phyloP scores from a whole-genome alignment of 1,140 invertebrate genomes.

The Hetaerina americana region DNA sequence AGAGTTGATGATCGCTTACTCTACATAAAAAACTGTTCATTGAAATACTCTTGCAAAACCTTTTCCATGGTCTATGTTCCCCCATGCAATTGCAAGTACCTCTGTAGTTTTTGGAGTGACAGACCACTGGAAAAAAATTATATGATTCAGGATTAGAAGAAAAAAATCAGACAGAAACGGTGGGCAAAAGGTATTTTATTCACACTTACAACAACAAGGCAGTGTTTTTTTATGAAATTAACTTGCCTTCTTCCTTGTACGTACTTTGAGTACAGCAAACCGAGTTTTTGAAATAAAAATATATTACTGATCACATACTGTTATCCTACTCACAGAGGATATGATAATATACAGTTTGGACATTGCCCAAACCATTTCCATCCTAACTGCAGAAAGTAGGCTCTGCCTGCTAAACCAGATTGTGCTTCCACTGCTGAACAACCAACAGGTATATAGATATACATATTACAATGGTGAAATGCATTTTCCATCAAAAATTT shows the following conservation, averaged over 20 bases:
- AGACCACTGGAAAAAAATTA: no score
- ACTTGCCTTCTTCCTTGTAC: not conserved
- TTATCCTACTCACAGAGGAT: not conserved
- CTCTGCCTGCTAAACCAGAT: not conserved
- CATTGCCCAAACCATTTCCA: not conserved
- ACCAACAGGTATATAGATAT: not conserved
- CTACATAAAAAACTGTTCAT: no score
- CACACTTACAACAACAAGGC: not conserved
- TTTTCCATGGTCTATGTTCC: no score
- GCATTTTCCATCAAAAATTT: not conserved
- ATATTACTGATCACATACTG: not conserved
- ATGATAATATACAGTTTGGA: not conserved
- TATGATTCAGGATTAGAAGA: not conserved
- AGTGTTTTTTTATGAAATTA: conserved; percentile 1
- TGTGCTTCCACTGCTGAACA: not conserved
- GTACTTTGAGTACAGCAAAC: not conserved
- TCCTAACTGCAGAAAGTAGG: not conserved
- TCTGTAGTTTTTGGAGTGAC: no score
- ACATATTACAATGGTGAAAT: not conserved
- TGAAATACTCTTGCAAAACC: no score
- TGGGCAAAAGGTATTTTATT: not conserved
- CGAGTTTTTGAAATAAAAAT: not conserved
- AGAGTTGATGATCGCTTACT: no score
- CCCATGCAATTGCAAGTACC: no score
- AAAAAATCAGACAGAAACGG: not conserved